Percentiles rank a stretch among this genome's conserved stretches.
Evolutionary conservation across 35 echinoderm and acorn worm species (phyloP).

Genomic region (Stichopus chloronotus): DNA sequence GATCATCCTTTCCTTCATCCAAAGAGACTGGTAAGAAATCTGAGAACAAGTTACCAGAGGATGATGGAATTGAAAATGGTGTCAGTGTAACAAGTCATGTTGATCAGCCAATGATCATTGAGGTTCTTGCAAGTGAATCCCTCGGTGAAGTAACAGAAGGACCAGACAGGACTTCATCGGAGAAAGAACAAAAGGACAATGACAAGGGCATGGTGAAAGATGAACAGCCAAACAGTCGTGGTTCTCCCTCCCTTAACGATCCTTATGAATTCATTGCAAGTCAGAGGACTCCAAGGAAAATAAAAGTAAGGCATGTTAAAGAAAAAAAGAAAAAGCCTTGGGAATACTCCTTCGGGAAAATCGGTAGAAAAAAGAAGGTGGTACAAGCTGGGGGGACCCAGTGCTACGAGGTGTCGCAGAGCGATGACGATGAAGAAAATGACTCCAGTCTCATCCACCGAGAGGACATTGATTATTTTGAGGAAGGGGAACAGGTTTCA

Average conservation of each 20-base stretch:
- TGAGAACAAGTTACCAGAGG: neutral
- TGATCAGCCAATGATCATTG: conserved; percentile 38
- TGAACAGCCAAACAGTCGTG: neutral
- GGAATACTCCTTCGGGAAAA: conserved; percentile 54
- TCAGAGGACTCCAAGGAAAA: conserved; percentile 81
- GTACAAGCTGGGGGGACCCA: neutral
- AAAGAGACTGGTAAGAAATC: neutral
- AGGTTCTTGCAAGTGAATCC: conserved; percentile 58
- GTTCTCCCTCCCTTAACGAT: conserved; percentile 13
- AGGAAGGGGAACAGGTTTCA: neutral
- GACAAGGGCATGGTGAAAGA: neutral
- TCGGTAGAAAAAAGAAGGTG: neutral
- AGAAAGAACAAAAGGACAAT: neutral
- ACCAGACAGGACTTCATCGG: neutral
- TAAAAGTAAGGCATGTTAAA: conserved; percentile 57
- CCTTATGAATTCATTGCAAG: conserved; percentile 87
- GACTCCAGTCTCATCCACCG: conserved; percentile 6
- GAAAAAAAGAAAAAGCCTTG: conserved; percentile 68
- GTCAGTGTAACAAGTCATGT: neutral
- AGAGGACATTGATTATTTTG: conserved; percentile 29
- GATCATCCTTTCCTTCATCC: conserved; percentile 53
- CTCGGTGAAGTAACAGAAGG: conserved; percentile 15
- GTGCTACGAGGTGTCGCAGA: neutral
- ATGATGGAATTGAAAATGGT: neutral
- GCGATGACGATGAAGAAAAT: conserved; percentile 38